Conservation (phyloP, 1,140 invertebrate genomes). For the Cydia pomonella region DNA sequence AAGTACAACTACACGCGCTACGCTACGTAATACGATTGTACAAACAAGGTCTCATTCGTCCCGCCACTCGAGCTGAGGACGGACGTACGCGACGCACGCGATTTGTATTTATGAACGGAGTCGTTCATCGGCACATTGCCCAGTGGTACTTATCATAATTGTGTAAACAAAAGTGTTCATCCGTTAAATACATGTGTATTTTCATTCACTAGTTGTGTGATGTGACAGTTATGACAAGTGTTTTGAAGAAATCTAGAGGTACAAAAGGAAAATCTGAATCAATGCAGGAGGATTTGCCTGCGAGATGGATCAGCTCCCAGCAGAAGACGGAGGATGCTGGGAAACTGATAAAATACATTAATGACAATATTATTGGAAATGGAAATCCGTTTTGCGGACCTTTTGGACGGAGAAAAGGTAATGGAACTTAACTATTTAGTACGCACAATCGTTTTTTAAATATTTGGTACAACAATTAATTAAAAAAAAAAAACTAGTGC, state of each 20-base stretch:
- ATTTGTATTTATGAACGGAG: slow-evolving; percentile 27
- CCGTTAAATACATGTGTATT: slow-evolving; percentile 39
- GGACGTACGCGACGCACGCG: slow-evolving; percentile 32
- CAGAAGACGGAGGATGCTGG: slow-evolving; percentile 84
- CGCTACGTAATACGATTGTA: not conserved
- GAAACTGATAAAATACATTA: slow-evolving; percentile 88
- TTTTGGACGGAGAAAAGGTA: slow-evolving; percentile 91
- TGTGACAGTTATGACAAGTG: slow-evolving; percentile 76
- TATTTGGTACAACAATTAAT: not conserved
- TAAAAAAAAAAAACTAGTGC: not conserved
- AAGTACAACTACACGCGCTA: not conserved
- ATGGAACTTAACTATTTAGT: slow-evolving; percentile 35
- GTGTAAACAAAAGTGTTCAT: slow-evolving; percentile 49
- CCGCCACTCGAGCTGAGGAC: slow-evolving; percentile 1
- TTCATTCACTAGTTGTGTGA: slow-evolving; percentile 52
- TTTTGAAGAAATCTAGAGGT: slow-evolving; percentile 75
- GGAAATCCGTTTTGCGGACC: slow-evolving; percentile 89
- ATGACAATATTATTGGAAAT: slow-evolving; percentile 90
- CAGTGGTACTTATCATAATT: slow-evolving; percentile 33
- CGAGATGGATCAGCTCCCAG: slow-evolving; percentile 60
- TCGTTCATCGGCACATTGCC: slow-evolving; percentile 19
- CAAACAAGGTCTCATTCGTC: slow-evolving; percentile 35
- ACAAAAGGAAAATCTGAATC: slow-evolving; percentile 77
- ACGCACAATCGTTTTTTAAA: no score
- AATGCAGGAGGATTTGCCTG: slow-evolving; percentile 75